Conservation (phyloP, 2,797 vertebrate species). For the Hemitrygon akajei region DNA sequence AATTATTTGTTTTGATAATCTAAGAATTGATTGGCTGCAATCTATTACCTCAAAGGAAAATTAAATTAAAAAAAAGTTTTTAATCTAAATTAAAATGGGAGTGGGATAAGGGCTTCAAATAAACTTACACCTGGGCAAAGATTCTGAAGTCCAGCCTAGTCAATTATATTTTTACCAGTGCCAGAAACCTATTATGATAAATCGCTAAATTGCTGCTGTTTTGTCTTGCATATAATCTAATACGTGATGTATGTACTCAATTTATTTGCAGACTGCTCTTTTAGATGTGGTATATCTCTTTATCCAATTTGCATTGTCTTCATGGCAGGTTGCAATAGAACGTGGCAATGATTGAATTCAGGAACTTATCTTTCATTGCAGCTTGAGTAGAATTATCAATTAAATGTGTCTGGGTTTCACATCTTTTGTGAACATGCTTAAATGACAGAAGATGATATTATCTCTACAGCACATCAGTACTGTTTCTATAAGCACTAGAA, state of each 20-base stretch:
- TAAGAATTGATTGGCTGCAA: neutral
- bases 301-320: neutral
- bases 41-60: neutral
- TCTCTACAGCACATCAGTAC: neutral
- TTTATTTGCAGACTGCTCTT: neutral
- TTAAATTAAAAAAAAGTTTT: neutral
- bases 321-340: constrained; percentile 29
- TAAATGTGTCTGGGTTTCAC: neutral
- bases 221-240: neutral
- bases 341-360: constrained; percentile 15
- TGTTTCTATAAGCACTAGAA: neutral
- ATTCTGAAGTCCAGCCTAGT: neutral
- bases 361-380: neutral
- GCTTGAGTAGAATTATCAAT: neutral
- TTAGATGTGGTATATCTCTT: neutral
- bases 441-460: neutral
- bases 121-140: neutral
- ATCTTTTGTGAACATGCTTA: neutral
- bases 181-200: neutral
- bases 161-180: neutral
- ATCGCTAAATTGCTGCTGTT: neutral
- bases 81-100: neutral
- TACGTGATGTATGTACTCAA: neutral
- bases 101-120: neutral
- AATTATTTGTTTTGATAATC: neutral